Conservation (phyloP, 2,888 invertebrate genomes). For the Apotomis turbidana region DNA sequence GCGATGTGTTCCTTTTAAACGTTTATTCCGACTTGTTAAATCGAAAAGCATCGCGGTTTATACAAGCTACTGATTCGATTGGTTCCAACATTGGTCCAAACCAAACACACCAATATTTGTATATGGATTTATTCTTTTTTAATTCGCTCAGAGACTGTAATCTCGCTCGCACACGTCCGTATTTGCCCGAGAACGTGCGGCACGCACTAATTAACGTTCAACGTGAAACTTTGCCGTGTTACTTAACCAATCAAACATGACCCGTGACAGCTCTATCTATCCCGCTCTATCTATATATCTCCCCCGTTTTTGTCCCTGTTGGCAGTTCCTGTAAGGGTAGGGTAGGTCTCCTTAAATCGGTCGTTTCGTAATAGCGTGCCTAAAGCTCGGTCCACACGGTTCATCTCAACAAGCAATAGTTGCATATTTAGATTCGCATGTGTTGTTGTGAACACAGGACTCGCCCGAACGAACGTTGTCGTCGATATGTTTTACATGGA, state of each 20-base stretch:
- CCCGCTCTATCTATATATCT: too few relatives aligned
- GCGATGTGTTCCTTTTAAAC: too few relatives aligned
- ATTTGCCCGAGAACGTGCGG: constrained; percentile 73
- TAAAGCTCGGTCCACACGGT: constrained; percentile 61
- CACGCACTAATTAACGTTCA: constrained; percentile 82
- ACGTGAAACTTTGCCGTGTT: constrained; percentile 77
- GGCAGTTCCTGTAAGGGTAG: constrained; percentile 58
- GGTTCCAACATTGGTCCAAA: constrained; percentile 52
- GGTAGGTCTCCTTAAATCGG: constrained; percentile 68
- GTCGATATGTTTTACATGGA: too few relatives aligned
- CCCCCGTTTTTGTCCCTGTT: constrained; percentile 57
- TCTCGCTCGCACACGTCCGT: constrained; percentile 67
- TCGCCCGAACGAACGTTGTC: neutral
- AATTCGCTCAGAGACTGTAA: constrained; percentile 56
- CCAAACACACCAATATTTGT: neutral
- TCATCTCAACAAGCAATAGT: constrained; percentile 24
- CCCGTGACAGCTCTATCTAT: constrained; percentile 62
- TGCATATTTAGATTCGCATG: constrained; percentile 26
- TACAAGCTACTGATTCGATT: neutral
- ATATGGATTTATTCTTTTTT: constrained; percentile 50
- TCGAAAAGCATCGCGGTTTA: neutral
- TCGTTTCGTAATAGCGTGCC: constrained; percentile 77
- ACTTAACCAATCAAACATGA: constrained; percentile 66
- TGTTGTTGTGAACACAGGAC: neutral
- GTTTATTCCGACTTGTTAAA: neutral